Base-by-base conservation (phyloP, 2,888 invertebrate species). In the Brachycybe producta region DNA sequence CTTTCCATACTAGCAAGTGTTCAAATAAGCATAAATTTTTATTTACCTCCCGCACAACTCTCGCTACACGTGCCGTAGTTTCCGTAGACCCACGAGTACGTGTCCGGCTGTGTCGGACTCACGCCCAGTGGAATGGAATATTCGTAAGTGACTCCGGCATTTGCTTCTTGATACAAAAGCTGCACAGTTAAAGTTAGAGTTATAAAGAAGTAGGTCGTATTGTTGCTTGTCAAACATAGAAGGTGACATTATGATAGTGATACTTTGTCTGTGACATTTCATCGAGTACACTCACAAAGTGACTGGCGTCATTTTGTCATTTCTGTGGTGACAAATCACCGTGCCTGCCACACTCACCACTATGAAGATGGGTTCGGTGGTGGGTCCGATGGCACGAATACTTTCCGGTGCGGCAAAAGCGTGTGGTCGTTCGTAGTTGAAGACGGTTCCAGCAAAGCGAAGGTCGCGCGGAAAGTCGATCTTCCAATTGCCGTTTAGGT, bases 401-500 rank as follows among this genome's bases (percentile, higher is more conserved):
- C 76, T 80, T 70, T 97, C 95, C 0, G 87, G 85, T 1, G 87
- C 82, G 1, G 80, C 76, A 62, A 84, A 81, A 2, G 82, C 84
- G 64, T 80, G 79, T 17, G 83, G 82, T 55, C 91, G 74, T 59
- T 86, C 83, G 65, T 97, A 97, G 63, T 82, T 78, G 77, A 94
- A 94, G 61, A 79, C 77, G 4, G 82, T 78, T 11, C 90, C 88
- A 1, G 84, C 85, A 61, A 90, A 86, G 52, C 73, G 70, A 61
- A 85, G 70, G 28, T 78, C 78, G 47, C 83, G 75, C 0, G 91
- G 88, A 65, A 87, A 87, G 69, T 91, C 87, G 62, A 97, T 90
- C 63, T 84, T 78, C 81, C 88, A 92, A 65, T 91, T 82, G 1
- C 95, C 95, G 67, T 97, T 97, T 46, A 97, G 71, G 64, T 88